A percentile compares a stretch with the other conserved stretches of the same genome.
phyloP scores from a whole-genome alignment of 1,140 invertebrate species.

The Thaumetopoea pityocampa region DNA sequence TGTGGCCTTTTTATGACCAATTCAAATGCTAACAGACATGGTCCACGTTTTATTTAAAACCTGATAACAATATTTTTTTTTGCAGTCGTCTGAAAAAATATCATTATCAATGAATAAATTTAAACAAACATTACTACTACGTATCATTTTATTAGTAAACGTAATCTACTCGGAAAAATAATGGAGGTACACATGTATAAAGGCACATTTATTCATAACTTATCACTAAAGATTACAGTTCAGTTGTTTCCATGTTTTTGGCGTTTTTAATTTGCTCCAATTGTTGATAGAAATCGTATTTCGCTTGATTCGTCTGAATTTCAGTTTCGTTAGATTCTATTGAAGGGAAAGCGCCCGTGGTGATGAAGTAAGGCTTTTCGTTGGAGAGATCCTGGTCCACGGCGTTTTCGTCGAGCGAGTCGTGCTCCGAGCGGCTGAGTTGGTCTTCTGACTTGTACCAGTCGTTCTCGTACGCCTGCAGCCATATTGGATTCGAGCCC shows the following conservation, averaged over 20 bases:
- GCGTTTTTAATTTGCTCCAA: slow-evolving; percentile 79
- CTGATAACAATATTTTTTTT: no score
- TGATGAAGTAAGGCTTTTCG: slow-evolving; percentile 76
- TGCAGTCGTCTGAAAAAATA: no score
- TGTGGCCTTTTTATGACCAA: no score
- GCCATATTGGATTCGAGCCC: slow-evolving; percentile 96
- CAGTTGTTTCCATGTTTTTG: slow-evolving; percentile 91
- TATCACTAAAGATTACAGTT: slow-evolving; percentile 75
- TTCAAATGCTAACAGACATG: no score
- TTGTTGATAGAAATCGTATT: slow-evolving; percentile 81
- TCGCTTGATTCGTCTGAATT: slow-evolving; percentile 76
- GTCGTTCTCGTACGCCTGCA: slow-evolving; percentile 95
- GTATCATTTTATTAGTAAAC: slow-evolving; percentile 16
- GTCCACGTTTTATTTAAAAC: no score
- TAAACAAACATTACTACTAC: no score
- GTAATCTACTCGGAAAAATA: slow-evolving; percentile 16
- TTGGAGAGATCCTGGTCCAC: slow-evolving; percentile 79
- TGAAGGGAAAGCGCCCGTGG: slow-evolving; percentile 71
- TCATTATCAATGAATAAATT: no score
- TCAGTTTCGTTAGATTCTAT: slow-evolving; percentile 68
- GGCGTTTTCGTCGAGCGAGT: slow-evolving; percentile 92
- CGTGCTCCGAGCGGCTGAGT: slow-evolving; percentile 81
- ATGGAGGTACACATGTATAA: slow-evolving; percentile 23
- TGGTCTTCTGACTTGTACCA: slow-evolving; percentile 94
- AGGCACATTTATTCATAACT: slow-evolving; percentile 21